phyloP scores from a whole-genome alignment of 23 tunicate genomes.

The Halocynthia roretzi region DNA sequence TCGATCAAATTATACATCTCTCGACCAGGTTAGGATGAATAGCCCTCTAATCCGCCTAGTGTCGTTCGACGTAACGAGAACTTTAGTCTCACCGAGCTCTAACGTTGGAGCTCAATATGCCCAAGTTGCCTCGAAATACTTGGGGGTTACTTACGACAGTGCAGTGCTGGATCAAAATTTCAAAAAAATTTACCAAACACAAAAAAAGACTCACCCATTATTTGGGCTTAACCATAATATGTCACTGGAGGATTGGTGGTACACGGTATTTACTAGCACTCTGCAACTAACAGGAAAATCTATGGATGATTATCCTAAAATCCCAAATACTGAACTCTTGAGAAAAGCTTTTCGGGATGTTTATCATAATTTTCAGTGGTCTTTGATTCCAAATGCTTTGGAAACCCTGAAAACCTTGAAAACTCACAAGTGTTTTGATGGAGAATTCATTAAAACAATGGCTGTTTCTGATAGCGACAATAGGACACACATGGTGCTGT shows the following conservation, averaged over 20 bases:
- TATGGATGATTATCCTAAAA: not conserved
- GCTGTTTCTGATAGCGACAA: constrained; percentile 40
- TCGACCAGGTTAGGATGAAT: no score
- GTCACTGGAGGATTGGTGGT: constrained; percentile 31
- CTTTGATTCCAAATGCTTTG: constrained; percentile 8
- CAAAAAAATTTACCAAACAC: constrained; percentile 8
- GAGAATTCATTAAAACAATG: not conserved
- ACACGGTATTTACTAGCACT: constrained; percentile 24
- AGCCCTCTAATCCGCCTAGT: constrained; percentile 21
- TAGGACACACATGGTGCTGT: constrained; percentile 11
- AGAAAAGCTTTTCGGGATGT: constrained; percentile 31
- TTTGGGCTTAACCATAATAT: constrained; percentile 23
- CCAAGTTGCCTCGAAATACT: not conserved
- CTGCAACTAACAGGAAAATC: not conserved
- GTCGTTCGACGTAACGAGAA: constrained; percentile 62
- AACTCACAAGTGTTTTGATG: not conserved
- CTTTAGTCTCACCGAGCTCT: constrained; percentile 11
- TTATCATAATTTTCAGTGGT: constrained; percentile 28
- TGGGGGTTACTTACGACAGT: constrained; percentile 5
- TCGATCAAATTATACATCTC: no score
- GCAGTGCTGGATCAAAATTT: constrained; percentile 7
- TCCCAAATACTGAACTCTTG: not conserved
- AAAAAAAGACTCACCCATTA: constrained; percentile 20
- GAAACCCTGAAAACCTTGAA: constrained; percentile 10
- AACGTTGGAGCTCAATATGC: constrained; percentile 54